Conservation (phyloP, 2,797 vertebrate genomes). For the Falco biarmicus region DNA sequence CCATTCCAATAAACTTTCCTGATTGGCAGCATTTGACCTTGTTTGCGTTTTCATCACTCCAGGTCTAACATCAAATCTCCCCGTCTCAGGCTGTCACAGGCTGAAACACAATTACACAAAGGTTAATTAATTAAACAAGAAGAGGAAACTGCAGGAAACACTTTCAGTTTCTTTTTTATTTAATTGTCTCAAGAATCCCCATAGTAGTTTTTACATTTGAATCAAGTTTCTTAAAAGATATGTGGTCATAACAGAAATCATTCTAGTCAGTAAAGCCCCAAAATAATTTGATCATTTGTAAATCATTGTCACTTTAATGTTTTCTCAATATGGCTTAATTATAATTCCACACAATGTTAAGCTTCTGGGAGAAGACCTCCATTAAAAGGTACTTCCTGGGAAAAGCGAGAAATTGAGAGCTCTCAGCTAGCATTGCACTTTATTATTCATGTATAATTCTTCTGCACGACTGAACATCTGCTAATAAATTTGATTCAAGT, state of each 20-base stretch:
- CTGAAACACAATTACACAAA: neutral
- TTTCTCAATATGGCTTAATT: conserved; percentile 75
- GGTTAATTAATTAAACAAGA: neutral
- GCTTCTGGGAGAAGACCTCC: conserved; percentile 50
- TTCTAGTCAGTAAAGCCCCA: conserved; percentile 66
- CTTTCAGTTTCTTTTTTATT: conserved; percentile 37
- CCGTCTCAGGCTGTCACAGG: too few relatives aligned
- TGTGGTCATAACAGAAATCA: conserved; percentile 66
- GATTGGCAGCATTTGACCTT: too few relatives aligned
- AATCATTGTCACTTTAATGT: conserved; percentile 68
- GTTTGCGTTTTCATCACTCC: too few relatives aligned
- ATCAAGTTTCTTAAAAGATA: conserved; percentile 67
- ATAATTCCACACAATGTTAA: conserved; percentile 60
- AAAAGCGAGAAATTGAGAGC: conserved; percentile 55
- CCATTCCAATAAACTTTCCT: too few relatives aligned
- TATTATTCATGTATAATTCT: conserved; percentile 70
- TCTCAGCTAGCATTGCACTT: conserved; percentile 47
- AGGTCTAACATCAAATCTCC: too few relatives aligned
- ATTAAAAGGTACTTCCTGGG: conserved; percentile 62
- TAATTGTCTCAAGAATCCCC: conserved; percentile 40
- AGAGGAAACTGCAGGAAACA: neutral
- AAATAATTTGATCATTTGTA: conserved; percentile 72
- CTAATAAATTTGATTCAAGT: conserved; percentile 74
- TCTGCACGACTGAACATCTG: conserved; percentile 72
- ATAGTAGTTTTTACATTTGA: conserved; percentile 47